A percentile compares a stretch with the other conserved stretches of the same genome.
Evolutionary conservation across 1,140 invertebrate genomes (phyloP).

Genomic region (Elymnias hypermnestra): DNA sequence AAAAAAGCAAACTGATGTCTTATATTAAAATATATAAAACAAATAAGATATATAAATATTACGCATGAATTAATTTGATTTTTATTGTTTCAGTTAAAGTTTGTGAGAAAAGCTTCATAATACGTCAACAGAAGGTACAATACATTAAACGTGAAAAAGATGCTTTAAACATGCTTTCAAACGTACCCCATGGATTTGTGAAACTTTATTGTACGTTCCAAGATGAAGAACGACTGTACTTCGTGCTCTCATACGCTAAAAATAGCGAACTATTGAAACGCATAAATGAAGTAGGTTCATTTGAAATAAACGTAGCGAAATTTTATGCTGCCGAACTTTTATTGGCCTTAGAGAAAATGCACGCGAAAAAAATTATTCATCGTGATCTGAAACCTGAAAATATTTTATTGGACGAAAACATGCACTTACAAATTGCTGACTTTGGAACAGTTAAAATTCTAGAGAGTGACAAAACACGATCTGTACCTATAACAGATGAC

Average conservation of each 20-base stretch:
- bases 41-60: too few relatives aligned
- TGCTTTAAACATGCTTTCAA: constrained; percentile 86
- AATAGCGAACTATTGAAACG: constrained; percentile 95
- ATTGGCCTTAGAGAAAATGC: constrained; percentile 93
- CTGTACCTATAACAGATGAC: constrained; percentile 38
- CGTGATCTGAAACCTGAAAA: constrained; percentile 95
- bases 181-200: constrained; percentile 88
- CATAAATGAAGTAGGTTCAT: constrained; percentile 93
- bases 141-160: constrained; percentile 96
- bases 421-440: constrained; percentile 98
- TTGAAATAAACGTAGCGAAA: constrained; percentile 91
- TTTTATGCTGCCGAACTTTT: constrained; percentile 97
- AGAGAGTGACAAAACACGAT: constrained; percentile 53
- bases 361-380: constrained; percentile 94
- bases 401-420: constrained; percentile 92
- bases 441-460: constrained; percentile 97
- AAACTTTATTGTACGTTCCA: constrained; percentile 98
- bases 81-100: constrained; percentile 91
- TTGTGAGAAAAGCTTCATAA: constrained; percentile 94
- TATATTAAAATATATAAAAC: too few relatives aligned
- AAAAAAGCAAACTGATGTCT: too few relatives aligned
- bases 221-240: constrained; percentile 94
- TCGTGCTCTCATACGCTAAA: constrained; percentile 96
- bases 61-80: too few relatives aligned
- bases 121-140: constrained; percentile 93